Base-by-base conservation (phyloP, 2,888 invertebrate species). In the Erynnis tages region DNA sequence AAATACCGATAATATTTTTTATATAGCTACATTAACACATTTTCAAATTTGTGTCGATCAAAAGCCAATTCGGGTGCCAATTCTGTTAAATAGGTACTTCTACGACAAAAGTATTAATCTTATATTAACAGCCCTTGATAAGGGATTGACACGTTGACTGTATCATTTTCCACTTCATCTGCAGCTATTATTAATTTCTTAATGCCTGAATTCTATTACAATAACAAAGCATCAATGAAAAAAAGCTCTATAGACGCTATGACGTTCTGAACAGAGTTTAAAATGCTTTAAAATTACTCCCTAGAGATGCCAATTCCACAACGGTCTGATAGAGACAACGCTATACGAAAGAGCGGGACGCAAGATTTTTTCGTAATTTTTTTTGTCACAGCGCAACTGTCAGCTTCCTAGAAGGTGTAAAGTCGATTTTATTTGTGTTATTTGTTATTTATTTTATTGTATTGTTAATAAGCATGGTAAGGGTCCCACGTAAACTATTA, bases 321-420 rank as follows among this genome's bases (percentile, higher is more conserved):
- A 11, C 35, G 23, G 37, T 52, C 23, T 7, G 23, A 54, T 29
- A 17, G 66, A 62, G 75, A 80, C 62, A 63, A 56, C 56, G 57
- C 55, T 62, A 72, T 69, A 62, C 45, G 71, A 59, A 56, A 60
- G 71, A 76, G 60, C 61, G 66, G 58, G 67, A 69, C 50, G 49
- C 16, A 32, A 47, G 13, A 57, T 71, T 79, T 78, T 76, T 71
- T 69, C 66, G 37, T 47, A 66, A 66, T 78, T 81, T 79, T 76
- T 79, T 74, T 65, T 45, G 60, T 63, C 63, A 66, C 60, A 63
- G 67, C 59, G 72, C 82, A 84, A 85, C 85, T 82, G 83, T 73
- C 76, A 74, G 79, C 73, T 89, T 89, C 89, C 81, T 76, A 82
- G 88, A 89, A 89, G 86, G 88, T 89, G 89, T 89, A 89, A 89